Evolutionary conservation across 2,888 invertebrate genomes (phyloP), one percentile per base, ranked within the genome.

Genomic region (Andrena flavipes): DNA sequence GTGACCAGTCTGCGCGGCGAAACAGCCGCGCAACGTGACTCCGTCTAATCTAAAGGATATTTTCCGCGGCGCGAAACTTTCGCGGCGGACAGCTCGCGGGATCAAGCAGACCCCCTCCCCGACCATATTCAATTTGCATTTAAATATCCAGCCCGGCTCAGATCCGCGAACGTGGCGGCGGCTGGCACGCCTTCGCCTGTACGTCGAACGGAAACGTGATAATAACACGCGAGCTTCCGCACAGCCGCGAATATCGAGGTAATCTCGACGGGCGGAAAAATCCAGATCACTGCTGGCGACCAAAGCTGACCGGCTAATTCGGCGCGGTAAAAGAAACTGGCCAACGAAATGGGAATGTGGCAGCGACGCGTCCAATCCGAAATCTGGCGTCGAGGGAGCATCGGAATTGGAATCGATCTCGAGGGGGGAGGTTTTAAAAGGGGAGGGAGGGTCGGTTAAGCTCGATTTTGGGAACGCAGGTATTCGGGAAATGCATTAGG

Each of bases 101-200:
- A 82, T 84, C 80, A 56, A 72, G 69, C 71, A 42, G 67, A 30
- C 26, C 70, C 29, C 77, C 78, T 23, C 70, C 29, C 77, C 78
- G 54, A 71, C 82, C 87, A 84, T 85, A 89, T 91, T 91, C 90
- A 90, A 91, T 91, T 91, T 91, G 89, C 90, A 90, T 90, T 88
- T 90, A 91, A 90, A 91, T 91, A 89, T 91, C 85, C 81, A 35
- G 49, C 70, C 13, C 23, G 76, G 69, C 65, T 74, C 51, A 72
- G 84, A 83, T 78, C 74, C 76, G 69, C 69, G 69, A 72, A 75
- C 77, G 69, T 54, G 67, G 16, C 69, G 70, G 16, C 69, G 30
- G 51, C 72, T 77, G 64, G 56, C 68, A 51, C 76, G 35, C 29
- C 56, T 56, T 35, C 54, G 16, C 0, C 26, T 29, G 62, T 62